Evolutionary conservation across 2,888 invertebrate genomes (phyloP).

Genomic region (Caenorhabditis angaria): DNA sequence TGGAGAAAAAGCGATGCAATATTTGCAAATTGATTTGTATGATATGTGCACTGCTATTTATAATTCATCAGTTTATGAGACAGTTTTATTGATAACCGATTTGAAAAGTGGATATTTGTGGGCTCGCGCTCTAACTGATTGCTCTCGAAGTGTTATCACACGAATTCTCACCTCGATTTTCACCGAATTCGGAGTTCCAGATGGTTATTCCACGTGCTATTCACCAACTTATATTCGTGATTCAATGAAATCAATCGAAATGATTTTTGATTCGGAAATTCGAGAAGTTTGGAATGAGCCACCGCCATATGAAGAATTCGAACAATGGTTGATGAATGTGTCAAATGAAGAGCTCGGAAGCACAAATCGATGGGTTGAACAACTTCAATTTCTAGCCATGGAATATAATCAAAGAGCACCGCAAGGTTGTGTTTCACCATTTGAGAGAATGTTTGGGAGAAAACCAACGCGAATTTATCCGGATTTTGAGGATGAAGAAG

Average conservation of each 20-base stretch:
- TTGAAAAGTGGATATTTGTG: slow-evolving; percentile 38
- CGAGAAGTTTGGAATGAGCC: slow-evolving; percentile 46
- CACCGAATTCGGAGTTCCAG: slow-evolving; percentile 47
- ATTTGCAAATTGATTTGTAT: slow-evolving; percentile 49
- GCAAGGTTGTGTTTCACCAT: slow-evolving; percentile 6
- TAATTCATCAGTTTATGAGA: slow-evolving; percentile 31
- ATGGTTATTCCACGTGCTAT: slow-evolving; percentile 36
- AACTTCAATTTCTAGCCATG: slow-evolving; percentile 41
- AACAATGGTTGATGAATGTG: slow-evolving; percentile 23
- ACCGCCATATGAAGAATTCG: slow-evolving; percentile 28
- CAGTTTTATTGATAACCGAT: slow-evolving; percentile 39
- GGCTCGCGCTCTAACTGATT: slow-evolving; percentile 36
- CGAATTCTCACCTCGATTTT: slow-evolving; percentile 40
- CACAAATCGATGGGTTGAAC: slow-evolving; percentile 47
- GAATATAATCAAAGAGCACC: slow-evolving; percentile 40
- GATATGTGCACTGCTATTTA: slow-evolving; percentile 44
- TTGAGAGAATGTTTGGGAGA: slow-evolving; percentile 45
- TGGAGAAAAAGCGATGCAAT: slow-evolving; percentile 43
- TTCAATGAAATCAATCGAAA: slow-evolving; percentile 34
- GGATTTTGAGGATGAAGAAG: slow-evolving; percentile 6
- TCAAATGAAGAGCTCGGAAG: slow-evolving; percentile 30
- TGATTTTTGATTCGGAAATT: slow-evolving; percentile 33
- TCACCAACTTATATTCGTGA: slow-evolving; percentile 41
- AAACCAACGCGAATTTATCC: slow-evolving; percentile 35
- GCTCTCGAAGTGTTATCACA: slow-evolving; percentile 15